Conservation (phyloP, 2,113 vertebrate species). For the Periophthalmodon schlosseri region DNA sequence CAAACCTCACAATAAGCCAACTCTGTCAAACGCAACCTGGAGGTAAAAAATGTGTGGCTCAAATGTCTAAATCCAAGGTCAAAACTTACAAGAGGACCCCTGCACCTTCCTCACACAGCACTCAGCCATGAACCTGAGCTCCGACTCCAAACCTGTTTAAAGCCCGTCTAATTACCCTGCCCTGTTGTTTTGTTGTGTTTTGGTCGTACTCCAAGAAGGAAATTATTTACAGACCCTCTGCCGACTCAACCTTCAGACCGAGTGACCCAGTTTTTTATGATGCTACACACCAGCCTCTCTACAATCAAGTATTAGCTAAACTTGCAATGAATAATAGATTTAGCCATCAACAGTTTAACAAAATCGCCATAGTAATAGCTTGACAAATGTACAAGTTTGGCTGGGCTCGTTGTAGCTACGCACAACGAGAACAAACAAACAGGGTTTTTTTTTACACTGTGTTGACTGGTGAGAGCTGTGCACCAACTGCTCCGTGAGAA, state of each 20-base stretch:
- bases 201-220: slow-evolving; percentile 55
- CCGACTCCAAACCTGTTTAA: slow-evolving; percentile 57
- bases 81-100: slow-evolving; percentile 33
- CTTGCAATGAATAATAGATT: not conserved
- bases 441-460: slow-evolving; percentile 4
- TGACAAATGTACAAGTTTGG: not conserved
- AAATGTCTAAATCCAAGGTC: slow-evolving; percentile 44
- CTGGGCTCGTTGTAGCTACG: not conserved
- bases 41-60: not conserved
- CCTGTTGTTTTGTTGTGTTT: slow-evolving; percentile 68
- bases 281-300: slow-evolving; percentile 19
- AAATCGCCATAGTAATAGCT: slow-evolving; percentile 1
- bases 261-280: slow-evolving; percentile 48
- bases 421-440: slow-evolving; percentile 19
- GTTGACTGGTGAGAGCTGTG: not conserved
- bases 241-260: slow-evolving; percentile 46
- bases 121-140: slow-evolving; percentile 34
- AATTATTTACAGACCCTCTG: slow-evolving; percentile 67
- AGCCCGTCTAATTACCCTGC: slow-evolving; percentile 57
- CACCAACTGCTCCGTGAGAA: slow-evolving; percentile 10
- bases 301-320: slow-evolving; percentile 20
- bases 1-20: not conserved
- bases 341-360: not conserved
- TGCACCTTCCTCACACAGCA: slow-evolving; percentile 31
- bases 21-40: not conserved